Evolutionary conservation across 2,113 vertebrate species (phyloP), one percentile per base, ranked within the genome.

Genomic region (Corythaixoides concolor): DNA sequence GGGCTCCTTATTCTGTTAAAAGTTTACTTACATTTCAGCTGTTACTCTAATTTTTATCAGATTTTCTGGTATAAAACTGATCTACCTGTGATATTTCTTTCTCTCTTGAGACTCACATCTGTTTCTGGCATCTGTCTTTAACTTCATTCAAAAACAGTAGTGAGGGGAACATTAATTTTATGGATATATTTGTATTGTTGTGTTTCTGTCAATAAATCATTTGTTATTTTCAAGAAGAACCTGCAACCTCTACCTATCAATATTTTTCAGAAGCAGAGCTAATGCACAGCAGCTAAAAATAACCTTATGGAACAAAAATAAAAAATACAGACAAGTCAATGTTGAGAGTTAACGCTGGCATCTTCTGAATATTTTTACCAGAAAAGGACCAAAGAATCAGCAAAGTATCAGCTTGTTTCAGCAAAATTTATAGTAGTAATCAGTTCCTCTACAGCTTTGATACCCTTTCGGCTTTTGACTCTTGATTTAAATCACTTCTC

Each of bases 401-500:
- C 86, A 93, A 79, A 94, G 79, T 84, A 89, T 94, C 88, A 76
- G 78, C 95, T 94, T 95, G 82, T 96, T 97, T 95, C 95, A 91
- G 90, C 89, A 96, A 96, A 96, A 97, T 97, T 94, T 97, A 97
- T 91, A 80, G 93, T 70, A 94, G 87, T 90, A 97, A 97, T 97
- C 90, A 94, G 85, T 89, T 97, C 79, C 88, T 94, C 91, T 96
- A 88, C 95, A 95, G 90, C 91, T 96, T 96, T 96, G 94, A 88
- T 76, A 88, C 80, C 86, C 91, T 77, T 60, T 94, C 2, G 16
- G 91, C 93, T 94, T 88, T 58, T 50, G 73, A 84, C 83, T 96
- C 85, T 93, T 77, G 86, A 89, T 96, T 95, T 97, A 91, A 77
- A 81, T 66, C 53, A 66, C 72, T 33, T 58, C 78, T 73, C 50